These are phyloP conservation scores for Gallinago jamesoni DNA, from an alignment of 2,113 vertebrate species.

Conservation along the genomic window DNA sequence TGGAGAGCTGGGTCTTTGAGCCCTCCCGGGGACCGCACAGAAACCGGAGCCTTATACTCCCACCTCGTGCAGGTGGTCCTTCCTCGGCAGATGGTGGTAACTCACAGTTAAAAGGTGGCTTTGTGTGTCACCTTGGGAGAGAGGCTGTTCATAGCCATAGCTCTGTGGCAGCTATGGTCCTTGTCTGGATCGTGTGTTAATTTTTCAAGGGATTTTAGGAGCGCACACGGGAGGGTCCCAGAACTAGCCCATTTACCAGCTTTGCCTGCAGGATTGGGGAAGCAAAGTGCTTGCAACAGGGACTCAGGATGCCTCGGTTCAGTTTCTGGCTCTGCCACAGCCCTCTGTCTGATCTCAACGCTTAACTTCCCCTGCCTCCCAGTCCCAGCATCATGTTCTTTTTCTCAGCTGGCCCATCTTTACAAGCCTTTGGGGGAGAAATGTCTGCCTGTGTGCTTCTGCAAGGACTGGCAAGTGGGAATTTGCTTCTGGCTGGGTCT, in stretches of 20 bases:
- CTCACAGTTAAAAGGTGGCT: neutral
- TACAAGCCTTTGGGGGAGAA: neutral
- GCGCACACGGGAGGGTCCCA: neutral
- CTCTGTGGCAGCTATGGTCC: neutral
- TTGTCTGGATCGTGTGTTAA: neutral
- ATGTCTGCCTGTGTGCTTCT: neutral
- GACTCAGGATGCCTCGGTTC: neutral
- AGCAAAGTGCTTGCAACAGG: neutral
- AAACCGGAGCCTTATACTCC: neutral
- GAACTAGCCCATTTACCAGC: neutral
- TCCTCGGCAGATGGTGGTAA: neutral
- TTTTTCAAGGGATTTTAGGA: constrained; percentile 25
- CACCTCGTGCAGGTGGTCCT: rapidly evolving
- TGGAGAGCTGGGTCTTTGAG: neutral
- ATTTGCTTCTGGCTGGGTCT: neutral
- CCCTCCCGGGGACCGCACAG: rapidly evolving
- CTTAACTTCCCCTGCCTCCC: neutral
- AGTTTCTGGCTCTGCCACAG: neutral
- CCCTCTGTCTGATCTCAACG: neutral
- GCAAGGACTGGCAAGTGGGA: neutral
- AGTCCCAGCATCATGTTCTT: neutral
- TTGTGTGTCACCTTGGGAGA: neutral
- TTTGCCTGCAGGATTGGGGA: neutral
- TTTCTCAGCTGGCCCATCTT: neutral
- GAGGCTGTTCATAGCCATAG: neutral